A percentile compares a stretch with the other conserved stretches of the same genome.
Evolutionary conservation across 2,113 vertebrate genomes (phyloP).

Genomic region (Rafetus swinhoei): DNA sequence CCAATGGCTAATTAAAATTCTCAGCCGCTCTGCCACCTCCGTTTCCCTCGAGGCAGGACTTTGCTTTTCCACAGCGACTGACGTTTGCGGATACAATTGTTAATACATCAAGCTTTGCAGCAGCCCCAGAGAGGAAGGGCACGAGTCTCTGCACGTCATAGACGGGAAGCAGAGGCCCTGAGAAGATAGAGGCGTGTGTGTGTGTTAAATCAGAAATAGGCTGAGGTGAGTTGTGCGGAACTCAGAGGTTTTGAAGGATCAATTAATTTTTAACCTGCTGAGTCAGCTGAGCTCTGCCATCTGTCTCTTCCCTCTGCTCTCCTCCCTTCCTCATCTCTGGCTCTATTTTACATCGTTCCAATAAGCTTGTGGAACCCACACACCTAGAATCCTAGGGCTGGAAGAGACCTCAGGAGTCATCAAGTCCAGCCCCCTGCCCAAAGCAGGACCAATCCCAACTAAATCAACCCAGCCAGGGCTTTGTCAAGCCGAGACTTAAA

Average conservation of each 20-base stretch:
- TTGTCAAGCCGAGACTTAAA: too few species aligned
- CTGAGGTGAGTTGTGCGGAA: not conserved
- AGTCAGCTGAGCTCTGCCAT: not conserved
- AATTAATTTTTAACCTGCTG: not conserved
- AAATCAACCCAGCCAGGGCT: too few species aligned
- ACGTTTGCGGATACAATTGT: not conserved
- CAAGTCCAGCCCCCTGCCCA: too few species aligned
- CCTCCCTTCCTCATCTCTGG: not conserved
- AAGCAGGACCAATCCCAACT: too few species aligned
- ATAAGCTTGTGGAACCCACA: not conserved
- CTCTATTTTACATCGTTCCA: not conserved
- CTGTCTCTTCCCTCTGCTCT: not conserved
- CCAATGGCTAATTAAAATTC: not conserved
- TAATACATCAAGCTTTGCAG: not conserved
- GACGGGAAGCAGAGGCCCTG: not conserved
- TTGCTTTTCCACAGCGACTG: not conserved
- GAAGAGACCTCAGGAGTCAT: too few species aligned
- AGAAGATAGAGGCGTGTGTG: too few species aligned
- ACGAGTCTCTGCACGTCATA: not conserved
- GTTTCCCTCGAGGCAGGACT: not conserved
- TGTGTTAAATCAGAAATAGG: too few species aligned
- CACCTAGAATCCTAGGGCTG: too few species aligned
- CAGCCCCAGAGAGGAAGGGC: not conserved
- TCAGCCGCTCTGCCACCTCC: not conserved
- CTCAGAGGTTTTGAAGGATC: not conserved